These are phyloP conservation scores for Choloepus hoffmanni DNA, from an alignment of 2,113 vertebrate genomes.

Conservation along the genomic window DNA sequence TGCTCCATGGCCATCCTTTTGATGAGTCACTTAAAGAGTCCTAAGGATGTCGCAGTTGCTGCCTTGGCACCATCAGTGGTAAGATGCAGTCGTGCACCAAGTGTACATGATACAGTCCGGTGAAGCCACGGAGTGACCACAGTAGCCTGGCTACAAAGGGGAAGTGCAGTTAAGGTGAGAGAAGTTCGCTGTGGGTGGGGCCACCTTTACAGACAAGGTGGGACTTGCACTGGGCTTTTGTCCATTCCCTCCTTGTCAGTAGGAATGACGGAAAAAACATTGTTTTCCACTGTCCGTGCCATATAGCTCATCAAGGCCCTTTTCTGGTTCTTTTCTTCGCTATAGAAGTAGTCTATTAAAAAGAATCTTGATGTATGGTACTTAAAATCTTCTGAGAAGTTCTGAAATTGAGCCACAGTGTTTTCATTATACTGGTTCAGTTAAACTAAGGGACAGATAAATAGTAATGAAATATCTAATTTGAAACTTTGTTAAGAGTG, in stretches of 20 bases:
- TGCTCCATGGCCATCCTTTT: not conserved
- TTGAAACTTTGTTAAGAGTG: conserved; percentile 37
- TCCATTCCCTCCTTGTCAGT: not conserved
- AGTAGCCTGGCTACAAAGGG: not conserved
- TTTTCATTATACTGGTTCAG: not conserved
- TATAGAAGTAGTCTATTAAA: not conserved
- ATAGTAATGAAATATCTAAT: not conserved
- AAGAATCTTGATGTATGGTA: not conserved
- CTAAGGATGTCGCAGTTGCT: not conserved
- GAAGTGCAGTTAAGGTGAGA: not conserved
- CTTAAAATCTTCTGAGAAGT: not conserved
- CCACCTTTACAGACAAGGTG: not conserved
- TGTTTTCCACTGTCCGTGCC: not conserved
- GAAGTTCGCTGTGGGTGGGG: not conserved
- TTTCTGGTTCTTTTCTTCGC: not conserved
- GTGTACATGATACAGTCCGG: not conserved
- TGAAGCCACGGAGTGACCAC: not conserved
- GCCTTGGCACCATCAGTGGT: not conserved
- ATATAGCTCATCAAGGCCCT: not conserved
- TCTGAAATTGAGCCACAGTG: not conserved
- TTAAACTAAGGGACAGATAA: not conserved
- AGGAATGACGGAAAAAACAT: not conserved
- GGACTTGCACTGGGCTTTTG: not conserved
- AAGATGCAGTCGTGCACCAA: not conserved
- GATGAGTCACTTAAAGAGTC: not conserved